Base-by-base conservation (phyloP, 64 coral and sea anemone genomes). In the Dendrophyllia cribrosa region DNA sequence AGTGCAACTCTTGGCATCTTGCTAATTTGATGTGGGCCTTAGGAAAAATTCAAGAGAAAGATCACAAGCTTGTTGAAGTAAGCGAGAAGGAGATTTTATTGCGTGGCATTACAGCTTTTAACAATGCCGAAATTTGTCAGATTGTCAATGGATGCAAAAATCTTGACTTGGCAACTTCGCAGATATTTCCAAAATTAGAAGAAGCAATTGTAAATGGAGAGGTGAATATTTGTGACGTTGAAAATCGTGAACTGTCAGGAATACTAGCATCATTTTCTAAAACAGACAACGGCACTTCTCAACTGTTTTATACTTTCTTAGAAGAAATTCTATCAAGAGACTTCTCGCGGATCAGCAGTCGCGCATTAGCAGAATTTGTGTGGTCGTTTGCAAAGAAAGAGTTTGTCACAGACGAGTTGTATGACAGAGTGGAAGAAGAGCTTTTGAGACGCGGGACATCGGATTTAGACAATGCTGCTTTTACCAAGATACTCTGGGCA, bases 291-390 rank as follows among this genome's bases (percentile, higher is more conserved):
- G 44, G 61, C 46, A 67, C 61, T 50, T 45, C 64, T 21, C 9
- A 84, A 50, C 1, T 84, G 45, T 84, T 84, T 84, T 19, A 84
- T 1, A 34, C 43, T 16, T 67, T 84, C 8, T 67, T 68, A 15
- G 46, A 84, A 21, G 80, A 84, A 84, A 67, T 84, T 84, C 19
- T 84, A 9, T 84, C 80, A 51, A 66, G 80, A 84, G 61, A 84
- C 26, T 50, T 84, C 9, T 49, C 60, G 6, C 3, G 6, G 17
- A 84, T 84, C 11, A 47, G 11, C 7, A 67, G 45, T 62, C 44
- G 63, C 0, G 60, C 61, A 14, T 23, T 84, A 44, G 80, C 62
- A 2, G 80, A 84, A 14, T 67, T 84, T 51, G 80, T 68, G 2
- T 84, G 80, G 80, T 47, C 80, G 3, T 84, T 84, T 67, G 80